phyloP scores from a whole-genome alignment of 2,888 invertebrate genomes.

The Patella ulyssiponensis region DNA sequence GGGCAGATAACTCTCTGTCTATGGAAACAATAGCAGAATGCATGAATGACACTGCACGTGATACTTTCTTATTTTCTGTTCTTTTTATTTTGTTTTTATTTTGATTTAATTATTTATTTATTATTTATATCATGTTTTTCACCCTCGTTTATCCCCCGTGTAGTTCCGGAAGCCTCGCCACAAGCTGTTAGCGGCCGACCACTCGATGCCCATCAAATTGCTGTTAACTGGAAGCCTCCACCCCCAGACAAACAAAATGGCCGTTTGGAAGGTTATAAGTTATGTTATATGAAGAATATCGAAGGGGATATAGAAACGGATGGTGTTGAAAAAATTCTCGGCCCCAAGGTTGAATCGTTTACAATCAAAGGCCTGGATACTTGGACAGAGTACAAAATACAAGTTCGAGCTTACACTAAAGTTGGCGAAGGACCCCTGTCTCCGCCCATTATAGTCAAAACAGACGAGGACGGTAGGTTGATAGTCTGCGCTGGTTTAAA shows the following conservation, averaged over 20 bases:
- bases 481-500: neutral
- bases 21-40: too few relatives aligned
- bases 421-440: slow-evolving; percentile 96
- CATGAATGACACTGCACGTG: slow-evolving; percentile 3
- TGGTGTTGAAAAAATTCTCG: slow-evolving; percentile 70
- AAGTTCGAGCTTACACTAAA: slow-evolving; percentile 95
- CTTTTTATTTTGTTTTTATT: slow-evolving; percentile 51
- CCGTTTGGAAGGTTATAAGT: slow-evolving; percentile 64
- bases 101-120: slow-evolving; percentile 39
- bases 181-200: slow-evolving; percentile 92
- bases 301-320: slow-evolving; percentile 75
- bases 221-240: slow-evolving; percentile 93
- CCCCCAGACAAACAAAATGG: slow-evolving; percentile 92
- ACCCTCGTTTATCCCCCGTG: slow-evolving; percentile 28
- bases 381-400: slow-evolving; percentile 96
- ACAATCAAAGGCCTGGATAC: slow-evolving; percentile 90
- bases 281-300: slow-evolving; percentile 72
- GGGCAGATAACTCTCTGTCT: too few relatives aligned
- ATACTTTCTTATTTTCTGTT: slow-evolving; percentile 12
- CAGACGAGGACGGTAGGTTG: slow-evolving; percentile 97
- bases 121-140: slow-evolving; percentile 35
- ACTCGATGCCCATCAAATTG: slow-evolving; percentile 89
- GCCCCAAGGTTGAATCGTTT: slow-evolving; percentile 74
- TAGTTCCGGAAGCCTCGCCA: slow-evolving; percentile 97
- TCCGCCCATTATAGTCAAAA: slow-evolving; percentile 91